phyloP scores from a whole-genome alignment of 2,113 vertebrate genomes.

The Promerops cafer region DNA sequence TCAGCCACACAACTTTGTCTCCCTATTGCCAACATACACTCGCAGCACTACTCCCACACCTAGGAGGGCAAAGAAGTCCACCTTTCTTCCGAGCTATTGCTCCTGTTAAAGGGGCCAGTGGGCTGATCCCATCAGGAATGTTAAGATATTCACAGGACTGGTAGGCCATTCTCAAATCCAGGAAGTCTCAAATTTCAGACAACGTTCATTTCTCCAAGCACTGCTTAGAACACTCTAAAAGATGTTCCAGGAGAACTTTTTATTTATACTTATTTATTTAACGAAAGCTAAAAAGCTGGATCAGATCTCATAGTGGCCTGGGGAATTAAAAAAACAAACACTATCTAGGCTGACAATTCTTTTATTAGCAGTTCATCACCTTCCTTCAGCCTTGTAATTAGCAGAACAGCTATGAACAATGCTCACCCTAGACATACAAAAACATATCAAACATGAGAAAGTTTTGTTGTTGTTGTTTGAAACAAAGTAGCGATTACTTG shows the following conservation, averaged over 20 bases:
- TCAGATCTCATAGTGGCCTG: neutral
- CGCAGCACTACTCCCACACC: neutral
- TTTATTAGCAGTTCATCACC: neutral
- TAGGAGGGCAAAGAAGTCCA: neutral
- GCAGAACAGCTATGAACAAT: neutral
- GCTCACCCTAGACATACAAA: neutral
- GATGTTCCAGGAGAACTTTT: neutral
- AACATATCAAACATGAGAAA: neutral
- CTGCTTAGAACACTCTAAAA: neutral
- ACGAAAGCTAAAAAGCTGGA: neutral
- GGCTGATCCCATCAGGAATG: neutral
- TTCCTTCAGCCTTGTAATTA: neutral
- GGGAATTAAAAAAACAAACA: neutral
- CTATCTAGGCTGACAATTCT: neutral
- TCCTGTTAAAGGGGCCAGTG: neutral
- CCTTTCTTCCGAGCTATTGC: neutral
- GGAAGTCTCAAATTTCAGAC: neutral
- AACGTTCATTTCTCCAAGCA: neutral
- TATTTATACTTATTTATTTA: neutral
- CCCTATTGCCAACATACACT: fast-evolving
- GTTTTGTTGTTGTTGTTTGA: neutral
- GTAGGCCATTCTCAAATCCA: neutral
- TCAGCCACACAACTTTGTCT: neutral
- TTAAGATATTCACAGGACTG: neutral
- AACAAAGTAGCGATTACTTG: neutral